Conservation (phyloP, 2,113 vertebrate genomes). For the Peromyscus polionotus region DNA sequence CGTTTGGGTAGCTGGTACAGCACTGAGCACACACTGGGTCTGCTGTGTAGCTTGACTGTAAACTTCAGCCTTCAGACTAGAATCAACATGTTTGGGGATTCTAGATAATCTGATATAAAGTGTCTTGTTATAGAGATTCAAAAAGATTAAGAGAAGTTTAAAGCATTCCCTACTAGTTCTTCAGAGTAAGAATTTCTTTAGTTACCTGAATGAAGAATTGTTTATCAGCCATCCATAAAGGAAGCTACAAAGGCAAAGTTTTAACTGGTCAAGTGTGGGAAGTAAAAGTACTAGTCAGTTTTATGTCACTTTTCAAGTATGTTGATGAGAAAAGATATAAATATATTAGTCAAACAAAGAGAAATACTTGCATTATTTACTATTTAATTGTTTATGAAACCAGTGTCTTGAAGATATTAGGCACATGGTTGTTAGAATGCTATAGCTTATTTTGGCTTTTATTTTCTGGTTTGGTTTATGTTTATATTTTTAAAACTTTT, state of each 20-base stretch:
- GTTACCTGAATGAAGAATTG: neutral
- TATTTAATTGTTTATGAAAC: neutral
- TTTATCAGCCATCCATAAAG: neutral
- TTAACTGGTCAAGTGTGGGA: neutral
- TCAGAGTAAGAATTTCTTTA: neutral
- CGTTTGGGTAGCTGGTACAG: neutral
- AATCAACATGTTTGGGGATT: neutral
- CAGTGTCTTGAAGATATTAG: neutral
- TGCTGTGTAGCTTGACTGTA: neutral
- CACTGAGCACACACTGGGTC: neutral
- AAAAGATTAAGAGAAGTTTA: neutral
- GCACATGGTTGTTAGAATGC: neutral
- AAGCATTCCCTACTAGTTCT: neutral
- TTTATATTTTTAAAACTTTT: neutral
- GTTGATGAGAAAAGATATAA: neutral
- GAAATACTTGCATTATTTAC: neutral
- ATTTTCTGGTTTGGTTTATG: neutral
- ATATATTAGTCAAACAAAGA: neutral
- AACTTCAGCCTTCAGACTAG: neutral
- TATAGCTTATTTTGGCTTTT: neutral
- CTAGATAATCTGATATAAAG: neutral
- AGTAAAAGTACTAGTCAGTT: neutral
- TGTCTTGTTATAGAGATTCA: neutral
- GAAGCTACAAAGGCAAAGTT: neutral
- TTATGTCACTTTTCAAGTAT: neutral